Conservation (phyloP, 2,113 vertebrate genomes). For the Peucedramus taeniatus region DNA sequence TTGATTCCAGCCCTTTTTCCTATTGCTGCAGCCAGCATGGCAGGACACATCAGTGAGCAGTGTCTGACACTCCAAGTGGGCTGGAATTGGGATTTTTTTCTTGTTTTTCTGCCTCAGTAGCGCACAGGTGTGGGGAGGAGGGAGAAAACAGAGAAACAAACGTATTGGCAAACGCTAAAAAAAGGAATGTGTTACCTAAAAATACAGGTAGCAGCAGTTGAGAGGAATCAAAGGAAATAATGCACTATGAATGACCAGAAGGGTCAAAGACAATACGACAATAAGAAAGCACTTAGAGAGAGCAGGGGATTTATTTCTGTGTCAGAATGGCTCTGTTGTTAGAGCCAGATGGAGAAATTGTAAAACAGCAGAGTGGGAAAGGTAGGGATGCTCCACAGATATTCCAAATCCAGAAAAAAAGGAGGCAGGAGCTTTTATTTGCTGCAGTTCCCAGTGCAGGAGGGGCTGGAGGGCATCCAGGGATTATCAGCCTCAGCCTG, state of each 20-base stretch:
- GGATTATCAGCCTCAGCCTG: not conserved
- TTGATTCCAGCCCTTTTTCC: not conserved
- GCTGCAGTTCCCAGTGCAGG: not conserved
- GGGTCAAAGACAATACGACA: not conserved
- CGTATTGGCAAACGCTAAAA: not conserved
- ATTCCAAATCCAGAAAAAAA: not conserved
- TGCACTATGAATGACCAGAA: not conserved
- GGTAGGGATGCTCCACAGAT: not conserved
- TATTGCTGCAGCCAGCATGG: not conserved
- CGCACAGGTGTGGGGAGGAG: not conserved
- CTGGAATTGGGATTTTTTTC: not conserved
- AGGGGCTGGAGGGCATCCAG: not conserved
- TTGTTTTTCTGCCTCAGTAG: not conserved
- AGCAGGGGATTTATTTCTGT: not conserved
- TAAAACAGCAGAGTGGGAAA: not conserved
- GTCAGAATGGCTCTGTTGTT: not conserved
- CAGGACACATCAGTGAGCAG: not conserved
- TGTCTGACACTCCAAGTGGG: not conserved
- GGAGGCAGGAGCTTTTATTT: not conserved
- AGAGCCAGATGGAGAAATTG: not conserved
- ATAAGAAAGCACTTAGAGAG: slow-evolving; percentile 13
- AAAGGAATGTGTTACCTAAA: not conserved
- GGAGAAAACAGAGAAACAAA: not conserved
- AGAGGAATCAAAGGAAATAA: slow-evolving; percentile 3
- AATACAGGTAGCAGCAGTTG: not conserved